Evolutionary conservation across 37 sponge, comb jelly and placozoan genomes (phyloP).

Genomic region (Aplysina aerophoba): DNA sequence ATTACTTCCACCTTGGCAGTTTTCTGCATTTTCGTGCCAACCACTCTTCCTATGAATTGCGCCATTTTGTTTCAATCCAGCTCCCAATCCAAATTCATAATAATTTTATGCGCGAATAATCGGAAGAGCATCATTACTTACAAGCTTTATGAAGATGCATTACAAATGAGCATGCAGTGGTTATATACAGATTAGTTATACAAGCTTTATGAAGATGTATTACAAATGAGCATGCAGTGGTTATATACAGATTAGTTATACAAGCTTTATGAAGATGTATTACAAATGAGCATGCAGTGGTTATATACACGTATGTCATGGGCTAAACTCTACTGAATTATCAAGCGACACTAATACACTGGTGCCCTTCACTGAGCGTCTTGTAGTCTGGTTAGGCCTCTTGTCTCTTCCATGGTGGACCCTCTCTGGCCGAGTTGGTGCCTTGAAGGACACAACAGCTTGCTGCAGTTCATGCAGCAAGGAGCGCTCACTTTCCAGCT

Average conservation of each 20-base stretch:
- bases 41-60: constrained; percentile 73
- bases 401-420: background rate
- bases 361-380: too few relatives aligned
- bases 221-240: too few relatives aligned
- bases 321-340: too few relatives aligned
- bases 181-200: too few relatives aligned
- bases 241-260: too few relatives aligned
- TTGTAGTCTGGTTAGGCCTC: background rate
- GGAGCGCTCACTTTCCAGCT: constrained; percentile 11
- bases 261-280: background rate
- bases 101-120: background rate
- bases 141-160: background rate
- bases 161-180: too few relatives aligned
- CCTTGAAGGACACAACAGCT: background rate
- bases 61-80: constrained; percentile 47
- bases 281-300: too few relatives aligned
- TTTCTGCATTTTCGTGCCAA: constrained; percentile 79
- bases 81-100: background rate
- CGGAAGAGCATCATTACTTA: background rate
- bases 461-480: background rate
- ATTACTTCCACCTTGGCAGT: constrained; percentile 84
- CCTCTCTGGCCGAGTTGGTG: too few relatives aligned
- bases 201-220: background rate
- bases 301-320: too few relatives aligned
- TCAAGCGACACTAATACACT: too few relatives aligned